A percentile compares a stretch with the other conserved stretches of the same genome.
These are phyloP conservation scores for zebrafish (Danio rerio) DNA, from an alignment of 2,113 vertebrate genomes.

Conservation along the genomic window GRCz12tu NC_133198.1:33623501-33624000, in stretches of 20 bases:
- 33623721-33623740: conserved; percentile 52
- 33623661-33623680: conserved; percentile 80
- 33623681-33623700: conserved; percentile 74
- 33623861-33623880: conserved; percentile 45
- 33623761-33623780: conserved; percentile 33
- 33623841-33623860: conserved; percentile 51
- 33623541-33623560: conserved; percentile 76
- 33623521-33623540: conserved; percentile 79
- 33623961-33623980: conserved; percentile 18
- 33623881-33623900: conserved; percentile 31
- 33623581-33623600: conserved; percentile 79
- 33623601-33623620: conserved; percentile 79
- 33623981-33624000: conserved; percentile 37
- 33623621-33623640: conserved; percentile 81
- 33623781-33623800: conserved; percentile 46
- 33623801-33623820: conserved; percentile 54
- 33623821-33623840: conserved; percentile 58
- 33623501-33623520: conserved; percentile 62
- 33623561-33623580: conserved; percentile 78
- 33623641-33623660: conserved; percentile 85
- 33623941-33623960: conserved; percentile 45
- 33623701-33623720: conserved; percentile 47
- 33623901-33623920: conserved; percentile 38
- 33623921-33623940: conserved; percentile 49
- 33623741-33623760: conserved; percentile 54